phyloP scores from a whole-genome alignment of 2,113 vertebrate species.

The Myotis yumanensis region DNA sequence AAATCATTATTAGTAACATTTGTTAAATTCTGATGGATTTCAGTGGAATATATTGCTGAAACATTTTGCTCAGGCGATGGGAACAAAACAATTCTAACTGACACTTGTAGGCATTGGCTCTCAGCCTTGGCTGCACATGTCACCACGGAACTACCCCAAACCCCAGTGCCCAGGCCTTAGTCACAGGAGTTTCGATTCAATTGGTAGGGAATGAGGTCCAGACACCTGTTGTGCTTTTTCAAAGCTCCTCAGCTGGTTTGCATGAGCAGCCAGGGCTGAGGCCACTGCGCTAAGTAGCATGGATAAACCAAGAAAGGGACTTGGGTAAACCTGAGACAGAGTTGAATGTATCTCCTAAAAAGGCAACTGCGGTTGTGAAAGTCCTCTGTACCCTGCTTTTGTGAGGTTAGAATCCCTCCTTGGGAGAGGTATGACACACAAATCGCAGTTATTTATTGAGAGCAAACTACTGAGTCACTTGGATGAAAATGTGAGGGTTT shows the following conservation, averaged over 20 bases:
- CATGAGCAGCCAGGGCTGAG: neutral
- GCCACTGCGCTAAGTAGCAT: neutral
- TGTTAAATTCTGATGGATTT: constrained; percentile 3
- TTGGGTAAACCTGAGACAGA: neutral
- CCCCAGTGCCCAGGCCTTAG: neutral
- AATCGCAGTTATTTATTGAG: constrained; percentile 35
- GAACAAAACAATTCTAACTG: neutral
- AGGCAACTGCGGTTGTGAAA: neutral
- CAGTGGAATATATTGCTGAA: constrained; percentile 13
- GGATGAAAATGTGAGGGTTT: constrained; percentile 8
- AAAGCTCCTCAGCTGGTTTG: constrained; percentile 22
- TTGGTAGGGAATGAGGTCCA: neutral
- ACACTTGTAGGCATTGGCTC: neutral
- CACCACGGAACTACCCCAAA: neutral
- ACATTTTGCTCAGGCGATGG: constrained; percentile 20
- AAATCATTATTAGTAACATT: constrained; percentile 34
- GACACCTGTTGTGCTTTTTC: neutral
- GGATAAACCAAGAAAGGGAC: neutral
- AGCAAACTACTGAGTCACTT: neutral
- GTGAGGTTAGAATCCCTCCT: neutral
- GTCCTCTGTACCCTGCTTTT: neutral
- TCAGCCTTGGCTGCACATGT: neutral
- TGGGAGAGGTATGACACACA: neutral
- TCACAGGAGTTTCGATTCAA: neutral
- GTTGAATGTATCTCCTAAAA: constrained; percentile 18